A percentile compares a stretch with the other conserved stretches of the same genome.
Conservation (phyloP, 2,888 invertebrate genomes). For the Argyra leucocephala region DNA sequence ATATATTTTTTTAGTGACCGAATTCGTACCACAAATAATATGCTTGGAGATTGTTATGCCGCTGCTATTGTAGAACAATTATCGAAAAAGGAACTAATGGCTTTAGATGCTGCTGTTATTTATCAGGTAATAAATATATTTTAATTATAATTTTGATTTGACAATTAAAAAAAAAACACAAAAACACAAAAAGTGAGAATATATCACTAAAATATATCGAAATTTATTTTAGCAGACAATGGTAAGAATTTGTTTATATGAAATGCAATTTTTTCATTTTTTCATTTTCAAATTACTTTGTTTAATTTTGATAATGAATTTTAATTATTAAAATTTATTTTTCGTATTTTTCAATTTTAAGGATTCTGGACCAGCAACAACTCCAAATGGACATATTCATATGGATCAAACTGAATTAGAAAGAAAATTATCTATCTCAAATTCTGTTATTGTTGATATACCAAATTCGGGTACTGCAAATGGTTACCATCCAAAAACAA, state of each 20-base stretch:
- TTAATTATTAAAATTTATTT: neutral
- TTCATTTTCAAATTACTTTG: neutral
- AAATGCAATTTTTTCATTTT: too few species aligned
- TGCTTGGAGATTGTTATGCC: constrained; percentile 79
- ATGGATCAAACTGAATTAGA: constrained; percentile 45
- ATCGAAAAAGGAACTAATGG: constrained; percentile 72
- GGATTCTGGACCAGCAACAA: constrained; percentile 33
- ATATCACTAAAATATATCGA: neutral
- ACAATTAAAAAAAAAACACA: neutral
- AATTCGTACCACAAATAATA: constrained; percentile 77
- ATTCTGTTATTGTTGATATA: constrained; percentile 53
- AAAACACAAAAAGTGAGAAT: neutral
- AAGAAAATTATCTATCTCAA: constrained; percentile 47
- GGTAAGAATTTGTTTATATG: neutral
- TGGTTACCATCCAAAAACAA: neutral
- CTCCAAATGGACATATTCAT: constrained; percentile 47
- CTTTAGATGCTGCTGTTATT: constrained; percentile 56
- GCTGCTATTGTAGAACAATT: constrained; percentile 76
- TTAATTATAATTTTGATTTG: neutral
- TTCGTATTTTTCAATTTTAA: neutral
- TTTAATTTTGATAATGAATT: too few species aligned
- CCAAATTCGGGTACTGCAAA: constrained; percentile 30
- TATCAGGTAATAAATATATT: constrained; percentile 44
- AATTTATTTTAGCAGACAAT: constrained; percentile 3
- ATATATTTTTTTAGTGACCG: constrained; percentile 55